Base-by-base conservation (phyloP, 2,113 vertebrate species). In the Nanorana parkeri region DNA sequence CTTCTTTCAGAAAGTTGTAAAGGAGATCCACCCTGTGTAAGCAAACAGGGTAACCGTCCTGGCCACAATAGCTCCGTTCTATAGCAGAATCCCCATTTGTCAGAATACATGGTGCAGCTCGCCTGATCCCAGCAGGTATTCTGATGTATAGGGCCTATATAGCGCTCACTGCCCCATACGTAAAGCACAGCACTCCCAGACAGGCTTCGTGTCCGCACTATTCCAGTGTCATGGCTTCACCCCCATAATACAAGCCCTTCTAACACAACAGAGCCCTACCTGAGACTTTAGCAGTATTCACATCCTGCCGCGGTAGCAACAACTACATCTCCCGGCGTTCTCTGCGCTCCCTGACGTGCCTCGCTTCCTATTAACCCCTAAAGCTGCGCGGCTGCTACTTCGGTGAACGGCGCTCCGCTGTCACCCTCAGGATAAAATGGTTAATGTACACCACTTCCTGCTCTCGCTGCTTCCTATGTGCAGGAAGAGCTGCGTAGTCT, bases 301-400 rank as follows among this genome's bases (percentile, higher is more conserved):
- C 52, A 74, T 75, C 55, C 72, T 41, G 55, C 26, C n/a, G 52
- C 72, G 41, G 61, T 17, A 36, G 32, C 32, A 36, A 19, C 26
- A 58, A 80, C 78, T 80, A 80, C 78, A 80, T 41, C 52, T 69
- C 78, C 78, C 78, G 29, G 55, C 78, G 19, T 56, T 29, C 78
- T 36, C 29, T 17, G 17, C 52, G 21, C 11, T 5, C 2, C 32
- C 3, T 56, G 64, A 78, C 61, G 28, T 2, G 32, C 1, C 2
- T 13, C 26, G 11, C 17, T 41, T 58, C 19, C 63, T 29, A 1
- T 13, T 56, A 78, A 78, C 77, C 47, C 28, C 16, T 56, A n/a
- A 17, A 68, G 26, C 23, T 3, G 28, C 77, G 10, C 10, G 20
- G 5, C 47, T 5, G 63, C 47, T 4, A 20, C 15, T 10, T 26